phyloP scores from a whole-genome alignment of 2,888 invertebrate genomes.

The Dichetophora obliterata region DNA sequence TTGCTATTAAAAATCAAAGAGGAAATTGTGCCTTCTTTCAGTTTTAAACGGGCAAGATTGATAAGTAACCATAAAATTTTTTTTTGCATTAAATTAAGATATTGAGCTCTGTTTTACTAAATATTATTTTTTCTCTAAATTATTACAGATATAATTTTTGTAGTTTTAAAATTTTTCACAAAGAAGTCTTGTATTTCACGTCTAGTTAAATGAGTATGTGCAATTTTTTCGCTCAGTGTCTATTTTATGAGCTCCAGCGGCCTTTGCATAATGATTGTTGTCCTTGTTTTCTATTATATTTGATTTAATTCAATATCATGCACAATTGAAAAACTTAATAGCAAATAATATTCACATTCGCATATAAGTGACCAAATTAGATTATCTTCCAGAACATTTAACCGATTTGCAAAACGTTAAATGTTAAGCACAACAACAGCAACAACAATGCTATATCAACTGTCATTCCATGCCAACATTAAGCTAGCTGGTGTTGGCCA shows the following conservation, averaged over 20 bases:
- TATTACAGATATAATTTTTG: too few relatives aligned
- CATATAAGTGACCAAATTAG: constrained; percentile 70
- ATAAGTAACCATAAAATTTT: too few relatives aligned
- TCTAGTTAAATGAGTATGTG: too few relatives aligned
- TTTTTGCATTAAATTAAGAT: too few relatives aligned
- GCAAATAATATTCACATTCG: constrained; percentile 64
- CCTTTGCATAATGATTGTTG: not conserved
- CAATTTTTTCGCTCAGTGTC: too few relatives aligned
- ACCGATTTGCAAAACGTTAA: constrained; percentile 60
- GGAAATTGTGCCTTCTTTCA: too few relatives aligned
- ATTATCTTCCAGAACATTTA: constrained; percentile 69
- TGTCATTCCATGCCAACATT: constrained; percentile 6
- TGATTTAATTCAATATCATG: not conserved
- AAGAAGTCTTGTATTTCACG: too few relatives aligned
- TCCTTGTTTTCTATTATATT: not conserved
- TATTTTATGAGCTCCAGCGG: not conserved
- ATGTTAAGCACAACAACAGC: constrained; percentile 48
- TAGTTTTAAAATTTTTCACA: too few relatives aligned
- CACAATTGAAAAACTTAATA: constrained; percentile 53
- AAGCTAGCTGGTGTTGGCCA: not conserved
- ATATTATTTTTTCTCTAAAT: too few relatives aligned
- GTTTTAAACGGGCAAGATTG: too few relatives aligned
- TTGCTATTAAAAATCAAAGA: too few relatives aligned
- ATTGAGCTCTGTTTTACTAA: too few relatives aligned
- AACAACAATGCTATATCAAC: constrained; percentile 17